Evolutionary conservation across 2,113 vertebrate species (phyloP).

Genomic region (Vireo altiloquus): DNA sequence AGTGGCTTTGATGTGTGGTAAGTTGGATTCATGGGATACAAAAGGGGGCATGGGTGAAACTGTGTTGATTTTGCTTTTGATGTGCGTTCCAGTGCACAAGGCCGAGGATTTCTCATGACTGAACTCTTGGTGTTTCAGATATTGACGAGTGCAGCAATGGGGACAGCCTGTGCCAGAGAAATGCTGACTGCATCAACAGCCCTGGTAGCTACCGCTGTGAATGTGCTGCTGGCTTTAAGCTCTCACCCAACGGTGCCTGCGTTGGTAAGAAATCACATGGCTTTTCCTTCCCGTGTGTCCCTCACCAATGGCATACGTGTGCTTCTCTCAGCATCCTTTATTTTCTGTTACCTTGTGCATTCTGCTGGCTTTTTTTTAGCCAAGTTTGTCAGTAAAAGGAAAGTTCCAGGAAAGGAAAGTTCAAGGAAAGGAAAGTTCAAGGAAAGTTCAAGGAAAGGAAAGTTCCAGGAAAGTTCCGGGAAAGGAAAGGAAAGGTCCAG

Average conservation of each 20-base stretch:
- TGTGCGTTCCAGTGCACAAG: background rate
- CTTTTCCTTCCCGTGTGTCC: background rate
- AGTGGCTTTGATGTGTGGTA: background rate
- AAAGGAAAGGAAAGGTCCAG: too few relatives aligned
- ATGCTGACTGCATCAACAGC: constrained; percentile 86
- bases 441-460: too few relatives aligned
- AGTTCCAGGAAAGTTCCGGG: too few relatives aligned
- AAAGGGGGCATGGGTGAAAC: background rate
- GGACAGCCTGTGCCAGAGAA: constrained; percentile 80
- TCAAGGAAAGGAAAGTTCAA: too few relatives aligned
- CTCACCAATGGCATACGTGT: background rate
- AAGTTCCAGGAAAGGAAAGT: too few relatives aligned
- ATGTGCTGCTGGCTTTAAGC: constrained; percentile 79
- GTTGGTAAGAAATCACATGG: constrained; percentile 70
- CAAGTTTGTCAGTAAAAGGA: background rate
- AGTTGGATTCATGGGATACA: background rate
- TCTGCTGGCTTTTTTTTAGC: background rate
- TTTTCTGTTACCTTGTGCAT: background rate
- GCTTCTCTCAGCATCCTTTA: background rate
- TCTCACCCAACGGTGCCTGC: constrained; percentile 80
- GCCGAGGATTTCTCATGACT: background rate
- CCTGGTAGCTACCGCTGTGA: constrained; percentile 86
- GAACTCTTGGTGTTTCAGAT: constrained; percentile 71
- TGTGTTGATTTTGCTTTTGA: background rate
- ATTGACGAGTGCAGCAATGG: constrained; percentile 83